A percentile compares a stretch with the other conserved stretches of the same genome.
Conservation (phyloP, 2,113 vertebrate genomes). For the Fulica atra region DNA sequence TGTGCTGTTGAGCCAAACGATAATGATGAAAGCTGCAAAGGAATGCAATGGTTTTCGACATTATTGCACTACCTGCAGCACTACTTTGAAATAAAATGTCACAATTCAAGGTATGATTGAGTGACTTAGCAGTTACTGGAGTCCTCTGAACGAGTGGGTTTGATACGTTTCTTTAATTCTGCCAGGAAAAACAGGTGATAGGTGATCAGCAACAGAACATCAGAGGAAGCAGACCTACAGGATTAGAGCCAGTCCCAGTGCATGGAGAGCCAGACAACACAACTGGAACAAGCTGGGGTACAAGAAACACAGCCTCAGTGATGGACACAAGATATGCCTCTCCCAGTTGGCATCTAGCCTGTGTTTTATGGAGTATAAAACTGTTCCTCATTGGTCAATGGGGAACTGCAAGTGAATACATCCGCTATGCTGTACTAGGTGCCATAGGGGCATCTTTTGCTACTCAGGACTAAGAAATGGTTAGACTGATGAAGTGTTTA, state of each 20-base stretch:
- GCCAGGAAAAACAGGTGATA: neutral
- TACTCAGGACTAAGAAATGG: neutral
- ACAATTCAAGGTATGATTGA: slow-evolving; percentile 38
- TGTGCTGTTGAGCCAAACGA: slow-evolving; percentile 29
- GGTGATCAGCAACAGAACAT: neutral
- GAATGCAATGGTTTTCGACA: neutral
- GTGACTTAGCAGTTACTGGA: slow-evolving; percentile 29
- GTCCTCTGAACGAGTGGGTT: neutral
- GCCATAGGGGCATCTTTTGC: neutral
- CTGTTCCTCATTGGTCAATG: neutral
- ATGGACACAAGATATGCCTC: neutral
- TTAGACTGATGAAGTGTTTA: neutral
- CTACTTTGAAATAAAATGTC: slow-evolving; percentile 46
- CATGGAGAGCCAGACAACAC: neutral
- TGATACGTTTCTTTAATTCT: slow-evolving; percentile 19
- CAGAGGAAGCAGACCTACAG: neutral
- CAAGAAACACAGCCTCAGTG: neutral
- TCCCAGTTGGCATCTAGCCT: neutral
- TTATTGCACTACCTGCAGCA: slow-evolving; percentile 44
- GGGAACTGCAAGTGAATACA: neutral
- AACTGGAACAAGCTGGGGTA: neutral
- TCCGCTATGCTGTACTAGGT: neutral
- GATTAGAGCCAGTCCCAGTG: neutral
- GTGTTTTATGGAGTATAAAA: neutral
- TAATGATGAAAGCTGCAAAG: slow-evolving; percentile 47